Base-by-base conservation (phyloP, 2,113 vertebrate genomes). In the Callocephalon fimbriatum region DNA sequence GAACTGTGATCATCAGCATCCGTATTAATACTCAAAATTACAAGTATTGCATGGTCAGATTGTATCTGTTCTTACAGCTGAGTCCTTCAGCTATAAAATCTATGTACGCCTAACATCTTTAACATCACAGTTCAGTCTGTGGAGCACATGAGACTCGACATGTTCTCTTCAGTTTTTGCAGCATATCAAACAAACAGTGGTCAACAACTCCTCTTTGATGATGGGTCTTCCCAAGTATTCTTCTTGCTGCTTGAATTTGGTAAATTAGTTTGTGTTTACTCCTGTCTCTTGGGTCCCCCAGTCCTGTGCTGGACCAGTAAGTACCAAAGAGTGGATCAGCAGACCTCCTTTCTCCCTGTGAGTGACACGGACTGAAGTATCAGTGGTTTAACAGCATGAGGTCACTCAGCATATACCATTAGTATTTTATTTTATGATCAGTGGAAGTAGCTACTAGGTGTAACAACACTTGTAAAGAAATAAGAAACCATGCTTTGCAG, bases 111-210 rank as follows among this genome's bases (percentile, higher is more conserved):
- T 10, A 83, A 48, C 5, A 54, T 76, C 37, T 27, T 75, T 79
- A 22, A 15, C 2, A 3, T 20, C 48, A 10, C 25, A 48, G 27
- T 48, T 76, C 7, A 18, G 37, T 45, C 77, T 53, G 35, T 40
- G 31, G 7, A 59, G 61, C 61, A 78, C 0, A 0, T 6, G n/a
- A 31, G 19, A 59, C 32, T 70, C 1, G 0, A 12, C 5, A 2
- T 23, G 25, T 26, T 56, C n/a, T 53, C 56, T 58, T 82, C 51
- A 22, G 10, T 82, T 90, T 74, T 35, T 85, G 47, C 66, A 63
- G 38, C 12, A 20, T 9, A 42, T 16, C 26, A 54, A 61, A 68
- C 31, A n/a, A 15, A 47, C 8, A 58, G n/a, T 7, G 17, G 17
- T 45, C 66, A 94, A 58, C 29, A 67, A 38, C 25, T 68, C 19